phyloP scores from a whole-genome alignment of 2,888 invertebrate species.

The Epinotia bilunana region DNA sequence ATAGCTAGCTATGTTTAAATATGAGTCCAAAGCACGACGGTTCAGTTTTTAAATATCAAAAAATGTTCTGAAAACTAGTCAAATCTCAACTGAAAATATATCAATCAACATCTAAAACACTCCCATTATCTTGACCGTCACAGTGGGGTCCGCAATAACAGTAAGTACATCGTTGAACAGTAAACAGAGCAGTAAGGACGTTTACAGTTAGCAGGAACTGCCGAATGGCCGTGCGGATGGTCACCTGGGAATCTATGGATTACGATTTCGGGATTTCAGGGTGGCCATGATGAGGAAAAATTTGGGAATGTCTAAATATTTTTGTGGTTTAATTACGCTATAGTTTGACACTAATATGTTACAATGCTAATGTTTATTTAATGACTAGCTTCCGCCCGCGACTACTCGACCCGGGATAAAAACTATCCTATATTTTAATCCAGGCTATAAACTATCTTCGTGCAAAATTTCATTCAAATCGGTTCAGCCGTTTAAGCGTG shows the following conservation, averaged over 20 bases:
- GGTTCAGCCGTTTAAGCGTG: too few relatives aligned
- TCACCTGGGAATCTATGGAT: conserved; percentile 77
- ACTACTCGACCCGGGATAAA: too few relatives aligned
- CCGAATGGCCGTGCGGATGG: conserved; percentile 43
- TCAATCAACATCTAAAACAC: not conserved
- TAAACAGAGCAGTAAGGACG: conserved; percentile 19
- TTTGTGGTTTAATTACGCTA: not conserved
- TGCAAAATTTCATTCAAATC: too few relatives aligned
- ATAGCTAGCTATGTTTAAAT: too few relatives aligned
- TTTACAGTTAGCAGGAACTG: conserved; percentile 56
- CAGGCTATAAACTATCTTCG: too few relatives aligned
- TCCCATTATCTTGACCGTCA: conserved; percentile 10
- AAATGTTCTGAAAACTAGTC: not conserved
- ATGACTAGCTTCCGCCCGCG: too few relatives aligned
- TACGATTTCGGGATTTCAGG: conserved; percentile 57
- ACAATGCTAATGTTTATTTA: too few relatives aligned
- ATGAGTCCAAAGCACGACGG: too few relatives aligned
- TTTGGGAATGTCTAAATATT: not conserved
- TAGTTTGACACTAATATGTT: too few relatives aligned
- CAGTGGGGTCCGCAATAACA: not conserved
- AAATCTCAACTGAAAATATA: not conserved
- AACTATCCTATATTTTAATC: too few relatives aligned
- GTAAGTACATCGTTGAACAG: conserved; percentile 4
- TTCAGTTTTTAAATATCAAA: too few relatives aligned
- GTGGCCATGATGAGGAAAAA: conserved; percentile 55